Base-by-base conservation (phyloP, 2,888 invertebrate genomes). In the Drosophila paranaensis region DNA sequence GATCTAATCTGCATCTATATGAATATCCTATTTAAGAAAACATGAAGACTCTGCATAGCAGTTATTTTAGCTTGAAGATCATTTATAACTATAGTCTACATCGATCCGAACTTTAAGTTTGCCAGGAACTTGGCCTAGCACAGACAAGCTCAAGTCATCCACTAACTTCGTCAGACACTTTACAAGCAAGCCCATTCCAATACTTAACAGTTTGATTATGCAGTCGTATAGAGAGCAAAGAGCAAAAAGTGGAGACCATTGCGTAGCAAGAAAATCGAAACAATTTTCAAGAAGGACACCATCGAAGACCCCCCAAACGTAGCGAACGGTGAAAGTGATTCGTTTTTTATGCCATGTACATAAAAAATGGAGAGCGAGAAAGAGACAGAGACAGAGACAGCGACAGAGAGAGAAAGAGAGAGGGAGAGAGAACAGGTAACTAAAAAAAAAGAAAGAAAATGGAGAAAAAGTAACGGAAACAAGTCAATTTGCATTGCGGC, bases 401-500 rank as follows among this genome's bases (percentile, higher is more conserved):
- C n/a, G n/a, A n/a, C n/a, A 27, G 20, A 55, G 46, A 60, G 54
- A 62, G 20, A 20, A 2, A 1, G 20, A 20, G 20, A 20, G 20
- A 20, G 20, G 1, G 20, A 33, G 16, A 45, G 50, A 60, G 54
- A 40, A 45, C 40, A 57, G 63, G 56, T 63, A 58, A 14, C 30
- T n/a, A 20, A 35, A 42, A 62, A 65, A 27, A 54, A 42, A 11
- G 16, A 60, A 40, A 60, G 46, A 45, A 50, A 66, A 66, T 11
- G 51, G 48, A 46, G 10, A 30, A 55, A 53, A 64, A 77, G 63
- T 53, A 79, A 72, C 77, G 85, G 85, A 85, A 85, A 84, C 89
- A 89, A 89, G 88, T 85, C 85, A 85, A 85, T 85, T 85, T 85
- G 88, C 85, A 89, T 77, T 89, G 89, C 82, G 84, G 89, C 88